Conservation (phyloP, 2,888 invertebrate genomes). For the Tachina grossa region DNA sequence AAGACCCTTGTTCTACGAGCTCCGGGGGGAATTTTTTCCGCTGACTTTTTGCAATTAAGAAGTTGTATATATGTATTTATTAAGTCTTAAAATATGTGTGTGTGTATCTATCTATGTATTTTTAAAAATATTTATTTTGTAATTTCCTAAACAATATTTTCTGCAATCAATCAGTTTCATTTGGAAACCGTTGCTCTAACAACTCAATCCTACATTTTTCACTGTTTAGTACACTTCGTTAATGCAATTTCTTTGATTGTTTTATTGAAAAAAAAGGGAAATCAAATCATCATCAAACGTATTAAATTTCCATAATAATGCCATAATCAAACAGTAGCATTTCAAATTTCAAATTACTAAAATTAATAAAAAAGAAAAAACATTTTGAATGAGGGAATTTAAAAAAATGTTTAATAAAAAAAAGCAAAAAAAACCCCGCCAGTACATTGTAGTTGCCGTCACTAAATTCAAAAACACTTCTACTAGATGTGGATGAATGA, state of each 20-base stretch:
- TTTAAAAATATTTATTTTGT: no score
- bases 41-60: no score
- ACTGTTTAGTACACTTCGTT: neutral
- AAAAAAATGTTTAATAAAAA: constrained; percentile 49
- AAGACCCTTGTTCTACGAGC: no score
- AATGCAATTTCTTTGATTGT: neutral
- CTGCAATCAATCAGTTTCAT: no score
- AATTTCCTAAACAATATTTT: no score
- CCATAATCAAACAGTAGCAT: constrained; percentile 68
- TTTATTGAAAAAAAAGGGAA: constrained; percentile 35
- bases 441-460: constrained; percentile 27
- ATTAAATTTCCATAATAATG: constrained; percentile 69
- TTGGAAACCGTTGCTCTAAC: neutral
- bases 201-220: neutral
- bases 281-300: constrained; percentile 59
- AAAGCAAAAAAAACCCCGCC: constrained; percentile 30
- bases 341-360: constrained; percentile 56
- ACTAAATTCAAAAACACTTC: constrained; percentile 29
- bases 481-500: constrained; percentile 45
- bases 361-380: constrained; percentile 11
- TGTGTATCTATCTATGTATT: no score
- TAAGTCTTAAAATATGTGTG: no score
- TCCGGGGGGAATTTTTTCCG: no score
- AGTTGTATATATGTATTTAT: no score
- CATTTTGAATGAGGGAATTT: constrained; percentile 43